phyloP scores from a whole-genome alignment of 2,797 vertebrate species.

The Oryzias sinensis region DNA sequence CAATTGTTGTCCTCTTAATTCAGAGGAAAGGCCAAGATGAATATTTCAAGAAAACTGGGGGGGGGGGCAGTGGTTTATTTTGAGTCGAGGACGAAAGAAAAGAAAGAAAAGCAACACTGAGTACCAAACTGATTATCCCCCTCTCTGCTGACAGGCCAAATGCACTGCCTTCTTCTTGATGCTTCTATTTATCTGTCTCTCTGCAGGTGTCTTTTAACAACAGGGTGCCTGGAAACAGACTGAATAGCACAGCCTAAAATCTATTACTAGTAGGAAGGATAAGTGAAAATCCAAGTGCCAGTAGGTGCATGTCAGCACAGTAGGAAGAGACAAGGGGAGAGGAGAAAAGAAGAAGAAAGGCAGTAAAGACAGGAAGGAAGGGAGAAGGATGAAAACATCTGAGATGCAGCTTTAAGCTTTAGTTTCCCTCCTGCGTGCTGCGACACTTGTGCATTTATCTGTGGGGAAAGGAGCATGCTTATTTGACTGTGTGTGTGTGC shows the following conservation, averaged over 20 bases:
- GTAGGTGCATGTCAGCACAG: constrained; percentile 67
- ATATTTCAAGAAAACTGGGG: constrained; percentile 17
- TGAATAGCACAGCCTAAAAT: constrained; percentile 63
- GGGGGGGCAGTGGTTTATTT: constrained; percentile 18
- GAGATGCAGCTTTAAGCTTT: constrained; percentile 53
- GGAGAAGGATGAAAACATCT: constrained; percentile 31
- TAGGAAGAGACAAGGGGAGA: constrained; percentile 37
- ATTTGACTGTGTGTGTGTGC: constrained; percentile 19
- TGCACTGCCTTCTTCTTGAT: constrained; percentile 25
- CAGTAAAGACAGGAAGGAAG: constrained; percentile 46
- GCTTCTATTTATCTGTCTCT: constrained; percentile 55
- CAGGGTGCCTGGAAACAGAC: constrained; percentile 48
- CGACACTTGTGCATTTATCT: constrained; percentile 37
- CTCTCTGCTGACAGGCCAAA: constrained; percentile 35
- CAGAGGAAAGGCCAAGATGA: constrained; percentile 5
- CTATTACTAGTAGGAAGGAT: constrained; percentile 65
- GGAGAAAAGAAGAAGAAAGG: constrained; percentile 35
- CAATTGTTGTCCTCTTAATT: no score
- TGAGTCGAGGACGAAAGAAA: constrained; percentile 22
- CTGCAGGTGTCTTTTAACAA: constrained; percentile 61
- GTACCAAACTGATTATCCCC: constrained; percentile 32
- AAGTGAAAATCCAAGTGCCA: constrained; percentile 73
- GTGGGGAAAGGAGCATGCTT: constrained; percentile 31
- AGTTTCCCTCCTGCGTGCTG: constrained; percentile 63
- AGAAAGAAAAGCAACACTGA: constrained; percentile 18